phyloP scores from a whole-genome alignment of 1,140 invertebrate species.

The Lordiphosa mommai region DNA sequence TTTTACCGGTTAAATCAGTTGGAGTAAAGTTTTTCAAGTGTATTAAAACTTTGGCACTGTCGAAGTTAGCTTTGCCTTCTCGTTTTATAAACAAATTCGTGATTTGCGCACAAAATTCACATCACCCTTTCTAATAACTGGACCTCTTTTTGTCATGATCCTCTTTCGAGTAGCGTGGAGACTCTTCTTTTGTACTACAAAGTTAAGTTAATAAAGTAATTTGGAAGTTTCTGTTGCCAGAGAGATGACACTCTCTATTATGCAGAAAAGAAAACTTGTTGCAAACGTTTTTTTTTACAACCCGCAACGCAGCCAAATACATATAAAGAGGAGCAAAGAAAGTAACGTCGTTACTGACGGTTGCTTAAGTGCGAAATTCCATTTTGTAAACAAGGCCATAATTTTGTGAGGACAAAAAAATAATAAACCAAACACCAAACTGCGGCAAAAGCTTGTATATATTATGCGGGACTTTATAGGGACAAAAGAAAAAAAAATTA shows the following conservation, averaged over 20 bases:
- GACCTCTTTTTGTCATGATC: neutral
- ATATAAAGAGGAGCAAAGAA: neutral
- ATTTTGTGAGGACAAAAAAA: conserved; percentile 8
- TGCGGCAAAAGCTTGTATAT: conserved; percentile 8
- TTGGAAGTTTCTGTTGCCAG: conserved; percentile 40
- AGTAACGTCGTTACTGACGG: conserved; percentile 20
- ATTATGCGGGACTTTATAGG: conserved; percentile 10
- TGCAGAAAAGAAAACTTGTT: conserved; percentile 44
- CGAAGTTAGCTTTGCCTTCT: too few species aligned
- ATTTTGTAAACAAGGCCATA: conserved; percentile 40
- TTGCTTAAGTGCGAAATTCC: conserved; percentile 43
- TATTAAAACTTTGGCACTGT: too few species aligned
- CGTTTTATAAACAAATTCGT: too few species aligned
- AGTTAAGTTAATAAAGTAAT: conserved; percentile 52
- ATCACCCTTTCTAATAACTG: neutral
- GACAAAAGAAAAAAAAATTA: neutral
- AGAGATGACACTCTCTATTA: conserved; percentile 40
- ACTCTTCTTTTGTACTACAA: conserved; percentile 16
- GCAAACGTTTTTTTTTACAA: conserved; percentile 19
- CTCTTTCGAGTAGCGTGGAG: neutral
- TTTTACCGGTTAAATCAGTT: too few species aligned
- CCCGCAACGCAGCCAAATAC: neutral
- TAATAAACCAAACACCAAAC: conserved; percentile 12
- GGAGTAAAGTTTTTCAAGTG: too few species aligned
- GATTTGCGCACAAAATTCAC: too few species aligned